Evolutionary conservation across 2,888 invertebrate species (phyloP).

Genomic region (Macrosiphum euphorbiae): DNA sequence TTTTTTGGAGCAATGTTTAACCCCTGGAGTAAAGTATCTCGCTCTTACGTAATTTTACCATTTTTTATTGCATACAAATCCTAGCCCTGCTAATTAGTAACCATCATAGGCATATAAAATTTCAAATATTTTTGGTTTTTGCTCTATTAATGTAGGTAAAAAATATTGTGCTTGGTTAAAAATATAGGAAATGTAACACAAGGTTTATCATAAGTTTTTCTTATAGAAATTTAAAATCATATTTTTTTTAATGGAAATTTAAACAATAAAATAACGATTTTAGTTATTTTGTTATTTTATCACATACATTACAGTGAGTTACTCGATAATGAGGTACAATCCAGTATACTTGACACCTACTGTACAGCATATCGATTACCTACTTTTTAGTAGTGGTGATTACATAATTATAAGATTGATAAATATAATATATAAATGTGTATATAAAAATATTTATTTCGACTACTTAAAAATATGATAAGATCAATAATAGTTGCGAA

Average conservation of each 20-base stretch:
- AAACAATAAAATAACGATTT: background rate
- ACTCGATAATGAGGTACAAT: background rate
- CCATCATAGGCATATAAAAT: background rate
- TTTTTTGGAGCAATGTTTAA: no score
- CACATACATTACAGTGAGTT: background rate
- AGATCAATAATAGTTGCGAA: slow-evolving; percentile 15
- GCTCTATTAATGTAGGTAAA: background rate
- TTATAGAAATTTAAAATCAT: background rate
- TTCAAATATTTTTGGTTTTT: background rate
- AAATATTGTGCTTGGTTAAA: background rate
- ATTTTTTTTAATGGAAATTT: background rate
- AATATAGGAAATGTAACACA: background rate
- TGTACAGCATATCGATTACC: background rate
- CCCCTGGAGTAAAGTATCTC: no score
- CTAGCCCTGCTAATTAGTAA: no score
- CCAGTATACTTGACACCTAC: background rate
- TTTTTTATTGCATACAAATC: no score
- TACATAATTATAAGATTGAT: background rate
- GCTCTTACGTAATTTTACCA: no score
- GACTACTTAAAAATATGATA: slow-evolving; percentile 42
- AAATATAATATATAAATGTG: background rate
- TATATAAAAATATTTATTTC: slow-evolving; percentile 7
- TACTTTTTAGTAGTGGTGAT: background rate
- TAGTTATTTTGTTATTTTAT: background rate
- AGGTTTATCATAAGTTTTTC: background rate